Evolutionary conservation across 2,888 invertebrate genomes (phyloP).

Genomic region (Neoaliturus tenellus): DNA sequence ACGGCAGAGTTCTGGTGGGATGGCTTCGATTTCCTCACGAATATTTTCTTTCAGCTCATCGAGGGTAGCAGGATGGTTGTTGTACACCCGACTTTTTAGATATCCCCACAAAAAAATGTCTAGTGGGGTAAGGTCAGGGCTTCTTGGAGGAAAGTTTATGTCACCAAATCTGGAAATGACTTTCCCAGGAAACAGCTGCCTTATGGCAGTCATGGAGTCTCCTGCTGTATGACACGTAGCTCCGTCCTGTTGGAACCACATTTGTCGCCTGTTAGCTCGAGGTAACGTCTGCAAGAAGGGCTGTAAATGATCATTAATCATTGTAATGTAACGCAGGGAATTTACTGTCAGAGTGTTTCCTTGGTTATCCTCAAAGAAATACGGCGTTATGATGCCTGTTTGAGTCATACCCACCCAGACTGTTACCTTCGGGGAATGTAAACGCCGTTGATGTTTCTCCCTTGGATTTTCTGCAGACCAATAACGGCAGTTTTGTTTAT

Average conservation of each 20-base stretch:
- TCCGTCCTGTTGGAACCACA: slow-evolving; percentile 18
- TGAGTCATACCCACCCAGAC: slow-evolving; percentile 17
- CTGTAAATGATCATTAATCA: slow-evolving; percentile 24
- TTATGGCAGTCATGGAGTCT: slow-evolving; percentile 1
- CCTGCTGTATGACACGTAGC: slow-evolving; percentile 30
- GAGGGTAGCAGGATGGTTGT: too few species aligned
- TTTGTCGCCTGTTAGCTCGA: not conserved
- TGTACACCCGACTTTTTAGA: not conserved
- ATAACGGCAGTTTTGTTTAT: not conserved
- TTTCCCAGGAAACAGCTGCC: slow-evolving; percentile 26
- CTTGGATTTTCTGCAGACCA: slow-evolving; percentile 20
- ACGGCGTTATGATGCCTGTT: not conserved
- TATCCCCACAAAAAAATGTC: slow-evolving; percentile 18
- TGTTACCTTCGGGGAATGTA: slow-evolving; percentile 14
- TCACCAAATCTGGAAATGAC: slow-evolving; percentile 43
- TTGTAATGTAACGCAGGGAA: slow-evolving; percentile 6
- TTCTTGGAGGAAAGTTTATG: slow-evolving; percentile 6
- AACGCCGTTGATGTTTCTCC: not conserved
- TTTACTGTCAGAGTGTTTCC: slow-evolving; percentile 18
- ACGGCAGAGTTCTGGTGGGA: too few species aligned
- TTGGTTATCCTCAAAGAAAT: slow-evolving; percentile 32
- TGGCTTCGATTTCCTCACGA: too few species aligned
- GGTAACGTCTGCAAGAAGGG: slow-evolving; percentile 9
- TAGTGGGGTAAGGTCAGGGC: not conserved
- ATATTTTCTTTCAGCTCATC: too few species aligned